These are phyloP conservation scores for Trinorchestia longiramus DNA, from an alignment of 1,140 invertebrate genomes.

Conservation along the genomic window DNA sequence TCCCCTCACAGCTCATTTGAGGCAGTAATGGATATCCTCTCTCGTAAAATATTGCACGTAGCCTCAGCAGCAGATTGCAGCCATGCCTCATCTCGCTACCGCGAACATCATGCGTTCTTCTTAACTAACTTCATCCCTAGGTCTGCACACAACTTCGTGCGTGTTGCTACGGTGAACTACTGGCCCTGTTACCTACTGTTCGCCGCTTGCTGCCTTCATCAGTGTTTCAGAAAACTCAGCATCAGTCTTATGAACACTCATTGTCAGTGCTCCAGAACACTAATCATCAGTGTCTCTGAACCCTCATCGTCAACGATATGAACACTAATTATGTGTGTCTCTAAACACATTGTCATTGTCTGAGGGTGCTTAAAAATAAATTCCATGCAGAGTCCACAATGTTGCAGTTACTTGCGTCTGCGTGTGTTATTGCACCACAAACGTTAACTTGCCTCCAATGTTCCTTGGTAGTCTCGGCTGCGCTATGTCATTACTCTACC, in stretches of 20 bases:
- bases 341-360: not conserved
- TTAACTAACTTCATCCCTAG: not conserved
- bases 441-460: not conserved
- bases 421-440: not conserved
- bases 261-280: not conserved
- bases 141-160: not conserved
- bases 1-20: conserved; percentile 51
- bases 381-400: not conserved
- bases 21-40: conserved; percentile 49
- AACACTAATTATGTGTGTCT: not conserved
- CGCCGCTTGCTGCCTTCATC: not conserved
- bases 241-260: not conserved
- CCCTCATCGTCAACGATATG: not conserved
- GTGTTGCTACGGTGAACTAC: not conserved
- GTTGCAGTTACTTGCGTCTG: not conserved
- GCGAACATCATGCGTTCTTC: not conserved
- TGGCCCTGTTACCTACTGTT: too few relatives aligned
- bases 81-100: conserved; percentile 26
- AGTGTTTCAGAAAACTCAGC: not conserved
- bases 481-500: not conserved
- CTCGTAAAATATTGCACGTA: conserved; percentile 7
- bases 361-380: not conserved
- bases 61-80: not conserved
- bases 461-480: not conserved
- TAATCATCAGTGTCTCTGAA: not conserved